phyloP scores from a whole-genome alignment of 2,797 vertebrate species.

The Gobionotothen gibberifrons region DNA sequence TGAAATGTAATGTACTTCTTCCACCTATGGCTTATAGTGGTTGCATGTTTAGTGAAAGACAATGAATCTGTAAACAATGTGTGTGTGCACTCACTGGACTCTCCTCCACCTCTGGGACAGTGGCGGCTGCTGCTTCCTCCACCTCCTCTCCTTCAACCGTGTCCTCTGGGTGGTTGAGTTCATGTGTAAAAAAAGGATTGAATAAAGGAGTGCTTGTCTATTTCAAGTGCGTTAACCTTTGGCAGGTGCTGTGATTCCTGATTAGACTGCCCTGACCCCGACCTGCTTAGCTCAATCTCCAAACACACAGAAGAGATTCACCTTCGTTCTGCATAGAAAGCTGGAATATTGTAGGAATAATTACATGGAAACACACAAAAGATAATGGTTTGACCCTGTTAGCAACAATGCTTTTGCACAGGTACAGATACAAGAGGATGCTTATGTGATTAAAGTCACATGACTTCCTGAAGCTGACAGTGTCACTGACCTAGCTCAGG shows the following conservation, averaged over 20 bases:
- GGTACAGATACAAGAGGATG: constrained; percentile 7
- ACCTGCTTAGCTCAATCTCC: constrained; percentile 14
- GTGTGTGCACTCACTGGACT: constrained; percentile 50
- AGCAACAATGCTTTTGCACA: constrained; percentile 9
- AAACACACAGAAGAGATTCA: constrained; percentile 14
- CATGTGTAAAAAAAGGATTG: constrained; percentile 25
- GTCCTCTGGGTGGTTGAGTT: constrained; percentile 39
- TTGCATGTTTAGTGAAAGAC: not conserved
- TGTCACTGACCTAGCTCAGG: constrained; percentile 65
- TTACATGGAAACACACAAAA: constrained; percentile 5
- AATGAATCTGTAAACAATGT: not conserved
- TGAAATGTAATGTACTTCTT: too few relatives aligned
- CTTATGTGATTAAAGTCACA: not conserved
- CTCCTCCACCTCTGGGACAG: constrained; percentile 36
- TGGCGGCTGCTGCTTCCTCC: constrained; percentile 22
- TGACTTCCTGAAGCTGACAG: not conserved
- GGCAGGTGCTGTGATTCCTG: constrained; percentile 19
- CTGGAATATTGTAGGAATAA: not conserved
- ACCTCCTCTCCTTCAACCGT: constrained; percentile 5
- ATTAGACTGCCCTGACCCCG: constrained; percentile 31
- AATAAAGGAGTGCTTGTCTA: constrained; percentile 25
- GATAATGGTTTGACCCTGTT: not conserved
- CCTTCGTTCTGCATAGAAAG: not conserved
- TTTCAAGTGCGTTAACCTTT: constrained; percentile 40
- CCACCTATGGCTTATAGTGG: not conserved